Percentiles rank a stretch among this genome's conserved stretches.
phyloP scores from a whole-genome alignment of 2,113 vertebrate species.

The Ciconia boyciana region DNA sequence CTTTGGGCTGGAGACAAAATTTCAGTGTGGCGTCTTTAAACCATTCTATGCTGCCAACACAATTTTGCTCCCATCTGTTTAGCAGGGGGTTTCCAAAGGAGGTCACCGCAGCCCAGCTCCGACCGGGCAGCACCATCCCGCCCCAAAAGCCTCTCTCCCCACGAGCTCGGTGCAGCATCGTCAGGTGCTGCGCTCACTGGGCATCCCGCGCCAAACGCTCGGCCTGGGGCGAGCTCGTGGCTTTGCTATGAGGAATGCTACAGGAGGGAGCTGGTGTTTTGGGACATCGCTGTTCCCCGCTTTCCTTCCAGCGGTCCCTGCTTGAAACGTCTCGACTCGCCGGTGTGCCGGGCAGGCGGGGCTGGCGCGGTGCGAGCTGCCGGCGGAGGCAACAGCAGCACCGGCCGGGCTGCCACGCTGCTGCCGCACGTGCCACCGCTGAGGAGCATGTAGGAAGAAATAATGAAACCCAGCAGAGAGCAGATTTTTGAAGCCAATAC shows the following conservation, averaged over 20 bases:
- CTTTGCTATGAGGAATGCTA: fast-evolving
- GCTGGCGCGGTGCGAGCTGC: background rate
- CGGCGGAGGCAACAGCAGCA: background rate
- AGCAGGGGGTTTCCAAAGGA: background rate
- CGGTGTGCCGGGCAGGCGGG: background rate
- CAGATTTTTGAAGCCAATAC: background rate
- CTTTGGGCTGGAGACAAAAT: background rate
- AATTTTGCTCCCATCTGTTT: background rate
- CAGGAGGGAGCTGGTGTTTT: background rate
- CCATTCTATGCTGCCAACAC: background rate
- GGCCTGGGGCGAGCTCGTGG: background rate
- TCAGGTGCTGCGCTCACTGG: fast-evolving
- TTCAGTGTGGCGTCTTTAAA: background rate
- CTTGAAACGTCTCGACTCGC: fast-evolving
- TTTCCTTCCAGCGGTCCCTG: background rate
- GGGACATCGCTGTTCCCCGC: background rate
- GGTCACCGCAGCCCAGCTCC: background rate
- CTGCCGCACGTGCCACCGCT: fast-evolving
- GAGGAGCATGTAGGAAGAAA: background rate
- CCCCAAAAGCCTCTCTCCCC: background rate
- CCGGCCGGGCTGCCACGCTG: background rate
- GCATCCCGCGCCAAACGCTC: background rate
- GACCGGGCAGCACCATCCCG: background rate
- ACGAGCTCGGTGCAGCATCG: fast-evolving
- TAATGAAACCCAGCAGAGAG: background rate